Evolutionary conservation across 2,113 vertebrate genomes (phyloP).

Genomic region (Melanerpes aurifrons): DNA sequence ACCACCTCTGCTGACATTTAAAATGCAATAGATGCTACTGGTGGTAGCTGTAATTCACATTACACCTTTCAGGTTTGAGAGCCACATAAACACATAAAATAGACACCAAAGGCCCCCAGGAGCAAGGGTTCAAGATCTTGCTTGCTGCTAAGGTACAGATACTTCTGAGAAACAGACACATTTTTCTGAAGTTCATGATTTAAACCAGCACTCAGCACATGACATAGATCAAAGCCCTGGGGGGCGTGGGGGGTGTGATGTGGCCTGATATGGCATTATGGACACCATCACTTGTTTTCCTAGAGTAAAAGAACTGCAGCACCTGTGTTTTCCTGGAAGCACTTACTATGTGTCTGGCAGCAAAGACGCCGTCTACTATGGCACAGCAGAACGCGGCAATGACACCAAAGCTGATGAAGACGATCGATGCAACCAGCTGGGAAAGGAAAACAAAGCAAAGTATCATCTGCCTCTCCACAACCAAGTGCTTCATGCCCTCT

Average conservation of each 20-base stretch:
- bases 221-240: neutral
- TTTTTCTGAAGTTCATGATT: neutral
- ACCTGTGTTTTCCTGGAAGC: slow-evolving; percentile 31
- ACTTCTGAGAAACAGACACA: too few relatives aligned
- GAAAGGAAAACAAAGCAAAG: slow-evolving; percentile 53
- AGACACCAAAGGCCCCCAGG: neutral
- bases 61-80: neutral
- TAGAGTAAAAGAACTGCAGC: neutral
- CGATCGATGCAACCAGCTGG: slow-evolving; percentile 97
- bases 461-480: slow-evolving; percentile 1
- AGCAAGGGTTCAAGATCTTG: neutral
- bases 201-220: neutral
- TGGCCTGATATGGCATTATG: accelerated
- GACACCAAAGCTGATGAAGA: slow-evolving; percentile 99
- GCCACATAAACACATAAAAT: neutral
- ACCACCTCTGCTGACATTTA: neutral
- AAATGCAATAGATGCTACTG: neutral
- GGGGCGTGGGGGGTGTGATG: neutral
- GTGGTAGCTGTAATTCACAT: neutral
- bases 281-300: neutral
- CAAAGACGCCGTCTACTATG: slow-evolving; percentile 97
- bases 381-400: slow-evolving; percentile 98
- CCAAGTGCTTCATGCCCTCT: neutral
- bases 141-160: too few relatives aligned
- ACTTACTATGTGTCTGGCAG: slow-evolving; percentile 97